These are phyloP conservation scores for Maniola jurtina DNA, from an alignment of 1,140 invertebrate genomes.

Conservation along the genomic window DNA sequence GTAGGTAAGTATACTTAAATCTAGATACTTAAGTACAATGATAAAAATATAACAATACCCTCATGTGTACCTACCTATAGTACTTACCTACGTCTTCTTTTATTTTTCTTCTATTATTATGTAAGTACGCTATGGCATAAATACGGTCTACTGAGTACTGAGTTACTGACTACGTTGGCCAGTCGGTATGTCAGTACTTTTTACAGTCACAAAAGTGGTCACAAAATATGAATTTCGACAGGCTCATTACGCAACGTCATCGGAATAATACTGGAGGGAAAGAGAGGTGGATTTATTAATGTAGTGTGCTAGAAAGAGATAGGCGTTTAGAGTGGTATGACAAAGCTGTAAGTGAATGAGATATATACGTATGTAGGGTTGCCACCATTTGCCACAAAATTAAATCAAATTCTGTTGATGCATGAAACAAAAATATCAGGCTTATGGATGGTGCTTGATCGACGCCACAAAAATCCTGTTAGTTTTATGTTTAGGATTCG, in stretches of 20 bases:
- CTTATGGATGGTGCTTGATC: too few relatives aligned
- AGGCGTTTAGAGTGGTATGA: conserved; percentile 47
- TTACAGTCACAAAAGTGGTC: conserved; percentile 56
- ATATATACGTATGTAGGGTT: conserved; percentile 41
- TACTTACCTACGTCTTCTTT: too few relatives aligned
- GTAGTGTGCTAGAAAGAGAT: conserved; percentile 43
- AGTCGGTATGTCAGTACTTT: conserved; percentile 2
- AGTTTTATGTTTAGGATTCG: too few relatives aligned
- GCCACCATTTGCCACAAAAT: neutral
- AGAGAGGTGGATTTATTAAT: conserved; percentile 41
- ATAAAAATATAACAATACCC: too few relatives aligned
- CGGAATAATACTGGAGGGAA: conserved; percentile 49
- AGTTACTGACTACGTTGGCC: too few relatives aligned
- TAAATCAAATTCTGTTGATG: neutral
- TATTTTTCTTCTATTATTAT: too few relatives aligned
- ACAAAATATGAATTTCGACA: conserved; percentile 68
- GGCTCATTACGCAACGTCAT: conserved; percentile 66
- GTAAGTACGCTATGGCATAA: too few relatives aligned
- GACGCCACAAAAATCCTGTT: too few relatives aligned
- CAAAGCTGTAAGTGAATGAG: conserved; percentile 63
- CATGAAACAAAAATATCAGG: neutral
- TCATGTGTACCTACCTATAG: too few relatives aligned
- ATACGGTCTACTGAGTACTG: too few relatives aligned
- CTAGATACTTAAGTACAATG: too few relatives aligned
- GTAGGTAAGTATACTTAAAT: too few relatives aligned